These are phyloP conservation scores for Heteropelma amictum DNA, from an alignment of 2,888 invertebrate species.

Conservation along the genomic window DNA sequence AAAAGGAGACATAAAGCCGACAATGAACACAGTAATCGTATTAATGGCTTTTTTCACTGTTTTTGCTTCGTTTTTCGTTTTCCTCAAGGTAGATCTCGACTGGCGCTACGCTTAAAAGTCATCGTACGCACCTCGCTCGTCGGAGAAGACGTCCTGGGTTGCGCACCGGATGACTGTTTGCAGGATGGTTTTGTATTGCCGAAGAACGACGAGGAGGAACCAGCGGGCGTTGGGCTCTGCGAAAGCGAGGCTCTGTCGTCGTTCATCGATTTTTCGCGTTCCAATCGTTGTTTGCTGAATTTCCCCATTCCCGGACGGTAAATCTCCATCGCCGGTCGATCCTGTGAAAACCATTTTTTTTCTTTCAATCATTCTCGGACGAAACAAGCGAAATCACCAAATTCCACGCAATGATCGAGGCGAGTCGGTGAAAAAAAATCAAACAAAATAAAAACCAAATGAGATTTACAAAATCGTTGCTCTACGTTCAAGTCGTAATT, in stretches of 20 bases:
- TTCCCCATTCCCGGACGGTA: slow-evolving; percentile 94
- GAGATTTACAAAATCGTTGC: no score
- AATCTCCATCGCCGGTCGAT: slow-evolving; percentile 93
- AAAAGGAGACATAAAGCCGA: slow-evolving; percentile 18
- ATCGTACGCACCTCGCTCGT: slow-evolving; percentile 73
- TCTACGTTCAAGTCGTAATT: no score
- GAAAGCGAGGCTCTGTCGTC: slow-evolving; percentile 74
- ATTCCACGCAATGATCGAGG: not conserved
- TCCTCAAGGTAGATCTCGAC: slow-evolving; percentile 71
- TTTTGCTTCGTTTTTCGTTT: not conserved
- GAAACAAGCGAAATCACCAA: not conserved
- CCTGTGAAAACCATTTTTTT: slow-evolving; percentile 78
- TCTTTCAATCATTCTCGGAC: not conserved
- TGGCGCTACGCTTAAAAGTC: slow-evolving; percentile 75
- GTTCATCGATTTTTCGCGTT: slow-evolving; percentile 74
- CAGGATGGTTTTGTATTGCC: slow-evolving; percentile 56
- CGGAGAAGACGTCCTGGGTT: slow-evolving; percentile 48
- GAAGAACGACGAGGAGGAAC: slow-evolving; percentile 49
- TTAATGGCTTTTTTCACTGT: not conserved
- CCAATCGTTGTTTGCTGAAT: slow-evolving; percentile 83
- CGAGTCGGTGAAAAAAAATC: not conserved
- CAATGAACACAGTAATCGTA: slow-evolving; percentile 2
- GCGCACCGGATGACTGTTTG: slow-evolving; percentile 24
- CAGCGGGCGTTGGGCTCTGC: slow-evolving; percentile 73
- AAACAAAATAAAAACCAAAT: no score